phyloP scores from a whole-genome alignment of 2,888 invertebrate genomes.

The Acutogordius australiensis region DNA sequence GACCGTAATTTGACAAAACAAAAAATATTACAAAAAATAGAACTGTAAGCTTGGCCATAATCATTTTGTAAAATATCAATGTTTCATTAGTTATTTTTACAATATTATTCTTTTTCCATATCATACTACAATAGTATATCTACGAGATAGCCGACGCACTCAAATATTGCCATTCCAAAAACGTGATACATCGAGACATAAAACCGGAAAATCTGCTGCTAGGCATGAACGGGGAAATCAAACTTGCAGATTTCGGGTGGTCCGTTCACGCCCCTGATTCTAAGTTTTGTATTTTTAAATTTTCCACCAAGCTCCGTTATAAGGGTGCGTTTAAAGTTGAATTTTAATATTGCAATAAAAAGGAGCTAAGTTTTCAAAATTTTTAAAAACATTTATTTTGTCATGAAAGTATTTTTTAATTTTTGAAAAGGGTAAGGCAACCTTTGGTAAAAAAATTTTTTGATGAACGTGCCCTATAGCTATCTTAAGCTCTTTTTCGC shows the following conservation, averaged over 20 bases:
- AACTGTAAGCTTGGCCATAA: neutral
- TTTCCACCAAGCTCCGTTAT: too few relatives aligned
- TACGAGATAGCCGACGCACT: constrained; percentile 22
- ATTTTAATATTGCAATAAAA: too few relatives aligned
- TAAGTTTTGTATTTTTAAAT: constrained; percentile 17
- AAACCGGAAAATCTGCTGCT: constrained; percentile 21
- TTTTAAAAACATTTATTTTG: too few relatives aligned
- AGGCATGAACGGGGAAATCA: constrained; percentile 20
- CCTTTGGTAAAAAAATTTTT: too few relatives aligned
- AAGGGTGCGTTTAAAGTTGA: too few relatives aligned
- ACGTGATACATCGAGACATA: constrained; percentile 22
- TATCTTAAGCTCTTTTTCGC: too few relatives aligned
- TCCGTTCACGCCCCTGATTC: constrained; percentile 22
- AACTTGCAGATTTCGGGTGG: constrained; percentile 23
- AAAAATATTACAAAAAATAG: neutral
- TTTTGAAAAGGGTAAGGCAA: too few relatives aligned
- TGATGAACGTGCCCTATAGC: too few relatives aligned
- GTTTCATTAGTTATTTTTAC: neutral
- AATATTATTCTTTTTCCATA: neutral
- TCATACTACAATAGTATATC: constrained; percentile 21
- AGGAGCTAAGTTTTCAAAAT: too few relatives aligned
- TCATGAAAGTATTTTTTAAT: too few relatives aligned
- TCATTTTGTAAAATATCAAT: neutral
- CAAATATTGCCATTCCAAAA: constrained; percentile 21
- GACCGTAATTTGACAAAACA: too few relatives aligned